These are phyloP conservation scores for Octomys mimax DNA, from an alignment of 2,797 vertebrate genomes.

Conservation along the genomic window DNA sequence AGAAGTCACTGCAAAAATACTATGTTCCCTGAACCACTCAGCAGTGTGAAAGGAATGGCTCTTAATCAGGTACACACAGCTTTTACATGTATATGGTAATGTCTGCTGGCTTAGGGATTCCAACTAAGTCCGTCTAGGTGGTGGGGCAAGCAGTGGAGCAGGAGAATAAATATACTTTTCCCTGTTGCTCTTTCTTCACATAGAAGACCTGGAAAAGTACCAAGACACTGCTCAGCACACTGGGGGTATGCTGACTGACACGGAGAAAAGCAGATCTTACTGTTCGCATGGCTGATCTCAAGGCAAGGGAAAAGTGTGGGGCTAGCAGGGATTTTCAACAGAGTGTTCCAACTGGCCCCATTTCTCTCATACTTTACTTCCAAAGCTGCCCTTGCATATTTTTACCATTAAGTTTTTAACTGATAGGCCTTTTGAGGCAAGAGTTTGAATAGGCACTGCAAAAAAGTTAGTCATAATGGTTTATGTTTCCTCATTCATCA, in stretches of 20 bases:
- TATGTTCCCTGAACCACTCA: not conserved
- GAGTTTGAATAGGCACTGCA: not conserved
- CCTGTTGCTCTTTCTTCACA: not conserved
- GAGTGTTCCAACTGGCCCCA: not conserved
- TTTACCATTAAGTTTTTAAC: not conserved
- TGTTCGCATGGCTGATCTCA: not conserved
- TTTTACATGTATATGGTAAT: not conserved
- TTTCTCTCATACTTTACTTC: not conserved
- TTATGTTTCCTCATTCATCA: constrained; percentile 33
- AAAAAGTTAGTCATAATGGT: not conserved
- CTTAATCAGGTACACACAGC: not conserved
- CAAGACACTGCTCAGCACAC: not conserved
- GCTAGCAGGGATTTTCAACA: not conserved
- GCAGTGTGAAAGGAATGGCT: not conserved
- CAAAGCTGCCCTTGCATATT: not conserved
- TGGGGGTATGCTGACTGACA: not conserved
- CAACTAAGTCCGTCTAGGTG: not conserved
- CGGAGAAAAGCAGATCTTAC: not conserved
- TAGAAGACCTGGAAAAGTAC: constrained; percentile 24
- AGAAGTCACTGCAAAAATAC: not conserved
- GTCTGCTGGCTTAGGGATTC: constrained; percentile 7
- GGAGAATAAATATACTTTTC: not conserved
- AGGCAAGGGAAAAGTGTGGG: not conserved
- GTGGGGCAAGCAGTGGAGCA: not conserved
- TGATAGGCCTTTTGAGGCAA: not conserved